phyloP scores from a whole-genome alignment of 2,888 invertebrate genomes.

The Lithophane semibrunnea region DNA sequence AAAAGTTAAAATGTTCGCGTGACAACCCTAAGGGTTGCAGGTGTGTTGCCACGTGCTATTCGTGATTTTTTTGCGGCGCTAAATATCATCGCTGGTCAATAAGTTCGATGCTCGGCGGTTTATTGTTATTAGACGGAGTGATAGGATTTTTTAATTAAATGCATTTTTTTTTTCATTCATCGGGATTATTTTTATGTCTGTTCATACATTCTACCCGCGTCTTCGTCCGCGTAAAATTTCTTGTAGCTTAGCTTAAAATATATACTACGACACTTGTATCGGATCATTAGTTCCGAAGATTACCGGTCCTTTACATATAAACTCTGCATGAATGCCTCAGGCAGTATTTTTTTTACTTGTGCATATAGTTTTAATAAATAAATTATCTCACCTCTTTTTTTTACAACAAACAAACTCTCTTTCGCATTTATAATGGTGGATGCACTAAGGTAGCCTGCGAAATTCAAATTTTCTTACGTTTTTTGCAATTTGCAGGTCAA shows the following conservation, averaged over 20 bases:
- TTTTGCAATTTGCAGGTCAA: too few relatives aligned
- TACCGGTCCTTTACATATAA: not conserved
- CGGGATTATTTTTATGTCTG: not conserved
- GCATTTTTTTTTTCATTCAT: not conserved
- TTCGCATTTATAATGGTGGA: too few relatives aligned
- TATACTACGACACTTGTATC: not conserved
- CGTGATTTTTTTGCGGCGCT: constrained; percentile 67
- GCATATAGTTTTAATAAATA: too few relatives aligned
- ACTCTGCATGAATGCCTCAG: too few relatives aligned
- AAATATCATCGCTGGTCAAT: constrained; percentile 67
- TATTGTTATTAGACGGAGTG: constrained; percentile 1
- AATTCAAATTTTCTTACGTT: too few relatives aligned
- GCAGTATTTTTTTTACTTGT: too few relatives aligned
- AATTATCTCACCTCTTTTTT: too few relatives aligned
- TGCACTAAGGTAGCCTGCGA: too few relatives aligned
- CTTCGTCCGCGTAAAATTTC: not conserved
- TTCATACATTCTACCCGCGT: not conserved
- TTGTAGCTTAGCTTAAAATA: not conserved
- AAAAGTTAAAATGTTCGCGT: not conserved
- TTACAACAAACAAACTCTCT: too few relatives aligned
- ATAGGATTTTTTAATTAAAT: not conserved
- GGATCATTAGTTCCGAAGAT: not conserved
- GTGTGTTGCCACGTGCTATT: constrained; percentile 62
- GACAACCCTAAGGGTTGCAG: constrained; percentile 60
- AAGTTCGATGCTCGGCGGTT: constrained; percentile 58